These are phyloP conservation scores for Polypterus senegalus DNA, from an alignment of 2,113 vertebrate genomes.

Conservation along the genomic window DNA sequence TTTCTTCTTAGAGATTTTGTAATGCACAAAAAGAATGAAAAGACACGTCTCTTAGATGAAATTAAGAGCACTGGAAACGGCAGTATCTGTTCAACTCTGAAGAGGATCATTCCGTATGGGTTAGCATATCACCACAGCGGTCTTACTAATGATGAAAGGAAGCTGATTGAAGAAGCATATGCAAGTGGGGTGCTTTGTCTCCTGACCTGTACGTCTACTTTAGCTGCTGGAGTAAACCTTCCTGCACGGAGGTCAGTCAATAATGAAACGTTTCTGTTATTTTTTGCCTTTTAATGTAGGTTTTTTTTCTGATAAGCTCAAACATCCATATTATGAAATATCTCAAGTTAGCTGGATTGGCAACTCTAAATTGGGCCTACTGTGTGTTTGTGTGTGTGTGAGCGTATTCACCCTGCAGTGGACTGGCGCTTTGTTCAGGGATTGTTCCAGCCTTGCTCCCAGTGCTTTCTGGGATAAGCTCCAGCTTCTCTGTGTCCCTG, in stretches of 20 bases:
- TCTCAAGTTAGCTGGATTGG: too few species aligned
- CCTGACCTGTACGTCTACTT: constrained; percentile 83
- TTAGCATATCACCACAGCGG: constrained; percentile 93
- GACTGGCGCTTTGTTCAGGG: too few species aligned
- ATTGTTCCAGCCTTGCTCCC: too few species aligned
- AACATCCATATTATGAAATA: too few species aligned
- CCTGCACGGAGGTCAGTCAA: constrained; percentile 75
- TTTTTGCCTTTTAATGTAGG: too few species aligned
- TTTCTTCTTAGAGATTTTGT: constrained; percentile 52
- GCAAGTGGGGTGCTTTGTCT: constrained; percentile 72
- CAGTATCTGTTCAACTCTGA: constrained; percentile 66
- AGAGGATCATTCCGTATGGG: constrained; percentile 67
- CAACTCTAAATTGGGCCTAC: too few species aligned
- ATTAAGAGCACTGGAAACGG: constrained; percentile 57
- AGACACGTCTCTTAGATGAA: constrained; percentile 52
- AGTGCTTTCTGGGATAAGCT: too few species aligned
- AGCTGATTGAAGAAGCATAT: constrained; percentile 80
- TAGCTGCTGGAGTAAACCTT: constrained; percentile 89
- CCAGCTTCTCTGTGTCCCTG: too few species aligned
- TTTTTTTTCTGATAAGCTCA: too few species aligned
- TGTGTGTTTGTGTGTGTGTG: too few species aligned
- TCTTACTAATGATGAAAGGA: constrained; percentile 76
- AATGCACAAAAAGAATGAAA: constrained; percentile 54
- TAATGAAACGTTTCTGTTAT: too few species aligned
- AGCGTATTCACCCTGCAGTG: too few species aligned